These are phyloP conservation scores for Procambarus clarkii DNA, from an alignment of 1,140 invertebrate species.

Conservation along the genomic window DNA sequence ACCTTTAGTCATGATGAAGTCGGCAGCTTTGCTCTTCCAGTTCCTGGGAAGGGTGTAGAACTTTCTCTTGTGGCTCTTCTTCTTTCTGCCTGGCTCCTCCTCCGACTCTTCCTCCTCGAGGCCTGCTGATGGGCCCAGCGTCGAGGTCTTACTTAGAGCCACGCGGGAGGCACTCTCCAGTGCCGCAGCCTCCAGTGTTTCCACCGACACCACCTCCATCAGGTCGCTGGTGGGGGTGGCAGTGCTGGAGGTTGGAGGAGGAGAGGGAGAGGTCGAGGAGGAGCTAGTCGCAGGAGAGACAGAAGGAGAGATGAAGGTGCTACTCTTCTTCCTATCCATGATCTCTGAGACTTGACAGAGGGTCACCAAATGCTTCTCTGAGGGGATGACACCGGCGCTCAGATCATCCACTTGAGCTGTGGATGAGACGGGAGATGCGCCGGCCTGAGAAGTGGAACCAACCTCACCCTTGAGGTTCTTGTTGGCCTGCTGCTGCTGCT, in stretches of 20 bases:
- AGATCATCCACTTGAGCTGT: neutral
- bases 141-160: constrained; percentile 24
- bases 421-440: constrained; percentile 10
- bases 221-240: neutral
- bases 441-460: neutral
- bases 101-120: constrained; percentile 35
- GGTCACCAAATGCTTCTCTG: constrained; percentile 60
- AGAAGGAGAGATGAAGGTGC: neutral
- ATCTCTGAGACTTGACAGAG: constrained; percentile 45
- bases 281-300: constrained; percentile 2
- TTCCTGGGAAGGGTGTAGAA: constrained; percentile 63
- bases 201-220: constrained; percentile 37
- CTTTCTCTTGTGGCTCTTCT: constrained; percentile 46
- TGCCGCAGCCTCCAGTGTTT: constrained; percentile 26
- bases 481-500: too few relatives aligned
- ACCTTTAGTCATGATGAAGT: constrained; percentile 65
- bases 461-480: neutral
- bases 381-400: neutral
- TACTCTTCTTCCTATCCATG: constrained; percentile 30
- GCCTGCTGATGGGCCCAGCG: neutral
- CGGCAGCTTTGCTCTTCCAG: constrained; percentile 59
- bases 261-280: constrained; percentile 4
- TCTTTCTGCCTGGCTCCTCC: constrained; percentile 28
- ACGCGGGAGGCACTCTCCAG: constrained; percentile 21
- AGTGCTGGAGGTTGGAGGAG: neutral